These are phyloP conservation scores for Clanis bilineata DNA, from an alignment of 2,888 invertebrate species.

Conservation along the genomic window DNA sequence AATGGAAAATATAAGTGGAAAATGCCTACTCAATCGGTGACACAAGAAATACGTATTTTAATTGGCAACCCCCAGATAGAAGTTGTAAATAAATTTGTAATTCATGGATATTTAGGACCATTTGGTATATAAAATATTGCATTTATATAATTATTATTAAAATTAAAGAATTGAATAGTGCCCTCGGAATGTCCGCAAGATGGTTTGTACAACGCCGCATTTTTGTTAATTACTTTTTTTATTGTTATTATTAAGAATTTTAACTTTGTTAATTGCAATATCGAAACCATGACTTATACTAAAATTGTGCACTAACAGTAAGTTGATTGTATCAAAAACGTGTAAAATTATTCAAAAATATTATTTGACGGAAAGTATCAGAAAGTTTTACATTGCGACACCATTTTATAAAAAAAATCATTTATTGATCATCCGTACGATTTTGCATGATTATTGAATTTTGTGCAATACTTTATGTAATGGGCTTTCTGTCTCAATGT, in stretches of 20 bases:
- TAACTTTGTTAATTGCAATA: conserved; percentile 77
- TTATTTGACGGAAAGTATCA: conserved; percentile 26
- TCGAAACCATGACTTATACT: conserved; percentile 46
- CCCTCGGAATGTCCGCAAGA: conserved; percentile 73
- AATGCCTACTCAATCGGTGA: conserved; percentile 56
- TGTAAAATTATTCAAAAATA: conserved; percentile 6
- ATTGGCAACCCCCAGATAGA: conserved; percentile 50
- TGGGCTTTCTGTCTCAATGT: conserved; percentile 21
- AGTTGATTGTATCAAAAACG: background rate
- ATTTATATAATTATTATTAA: conserved; percentile 65
- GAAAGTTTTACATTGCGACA: conserved; percentile 23
- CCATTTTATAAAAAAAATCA: conserved; percentile 22
- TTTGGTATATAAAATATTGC: conserved; percentile 73
- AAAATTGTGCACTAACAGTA: conserved; percentile 39
- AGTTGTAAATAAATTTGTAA: conserved; percentile 77
- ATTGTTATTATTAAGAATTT: conserved; percentile 81
- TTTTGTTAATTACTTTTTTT: conserved; percentile 80
- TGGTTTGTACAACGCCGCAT: conserved; percentile 70
- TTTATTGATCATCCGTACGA: conserved; percentile 50
- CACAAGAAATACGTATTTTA: conserved; percentile 46
- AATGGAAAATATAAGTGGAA: conserved; percentile 72
- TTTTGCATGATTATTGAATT: conserved; percentile 64
- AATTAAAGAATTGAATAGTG: conserved; percentile 48
- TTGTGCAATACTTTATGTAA: conserved; percentile 75
- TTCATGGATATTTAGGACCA: conserved; percentile 62